phyloP scores from a whole-genome alignment of 2,888 invertebrate genomes.

The Lydus trimaculatus region DNA sequence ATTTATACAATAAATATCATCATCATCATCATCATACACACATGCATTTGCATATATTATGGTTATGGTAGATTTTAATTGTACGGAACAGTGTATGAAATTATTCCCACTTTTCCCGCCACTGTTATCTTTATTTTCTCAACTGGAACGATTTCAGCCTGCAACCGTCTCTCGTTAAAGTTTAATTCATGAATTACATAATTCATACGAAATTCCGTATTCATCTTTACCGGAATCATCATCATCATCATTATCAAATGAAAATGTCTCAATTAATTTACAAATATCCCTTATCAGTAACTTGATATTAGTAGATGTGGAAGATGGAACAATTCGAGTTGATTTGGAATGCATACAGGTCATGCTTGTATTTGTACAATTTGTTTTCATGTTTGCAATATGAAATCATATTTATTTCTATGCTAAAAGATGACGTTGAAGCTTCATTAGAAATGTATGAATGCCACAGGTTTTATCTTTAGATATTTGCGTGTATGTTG shows the following conservation, averaged over 20 bases:
- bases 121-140: slow-evolving; percentile 18
- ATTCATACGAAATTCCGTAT: slow-evolving; percentile 14
- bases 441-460: slow-evolving; percentile 14
- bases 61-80: slow-evolving; percentile 2
- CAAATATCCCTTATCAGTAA: neutral
- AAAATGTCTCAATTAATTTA: neutral
- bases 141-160: slow-evolving; percentile 5
- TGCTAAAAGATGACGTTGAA: slow-evolving; percentile 13
- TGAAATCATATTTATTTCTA: slow-evolving; percentile 29
- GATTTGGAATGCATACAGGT: neutral
- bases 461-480: slow-evolving; percentile 12
- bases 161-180: slow-evolving; percentile 18
- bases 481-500: slow-evolving; percentile 4
- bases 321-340: too few species aligned
- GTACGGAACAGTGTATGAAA: slow-evolving; percentile 6
- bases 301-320: too few species aligned
- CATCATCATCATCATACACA: slow-evolving; percentile 10
- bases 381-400: slow-evolving; percentile 14
- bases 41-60: slow-evolving; percentile 26
- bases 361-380: neutral
- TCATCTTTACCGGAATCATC: neutral
- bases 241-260: too few species aligned
- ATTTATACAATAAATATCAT: slow-evolving; percentile 4
- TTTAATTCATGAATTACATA: slow-evolving; percentile 21
- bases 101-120: slow-evolving; percentile 4